phyloP scores from a whole-genome alignment of 2,888 invertebrate genomes.

The Cephus sareptanus region DNA sequence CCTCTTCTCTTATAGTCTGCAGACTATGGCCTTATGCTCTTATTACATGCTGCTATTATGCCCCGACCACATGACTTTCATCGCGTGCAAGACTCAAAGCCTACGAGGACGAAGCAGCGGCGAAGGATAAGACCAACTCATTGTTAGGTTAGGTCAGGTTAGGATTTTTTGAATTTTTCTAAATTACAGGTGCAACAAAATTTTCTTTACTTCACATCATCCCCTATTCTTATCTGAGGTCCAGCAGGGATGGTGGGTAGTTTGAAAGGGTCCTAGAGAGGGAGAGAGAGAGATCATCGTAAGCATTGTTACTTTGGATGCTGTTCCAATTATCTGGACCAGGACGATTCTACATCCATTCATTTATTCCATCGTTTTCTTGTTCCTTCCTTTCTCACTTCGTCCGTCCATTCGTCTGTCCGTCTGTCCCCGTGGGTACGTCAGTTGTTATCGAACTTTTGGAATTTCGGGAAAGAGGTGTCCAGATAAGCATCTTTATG shows the following conservation, averaged over 20 bases:
- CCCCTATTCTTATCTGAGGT: not conserved
- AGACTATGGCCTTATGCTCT: conserved; percentile 35
- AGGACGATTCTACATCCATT: not conserved
- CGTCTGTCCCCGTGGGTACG: not conserved
- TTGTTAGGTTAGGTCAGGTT: not conserved
- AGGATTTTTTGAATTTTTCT: not conserved
- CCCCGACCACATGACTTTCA: not conserved
- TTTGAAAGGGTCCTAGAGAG: not conserved
- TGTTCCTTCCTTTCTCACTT: not conserved
- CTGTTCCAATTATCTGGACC: not conserved
- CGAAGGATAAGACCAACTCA: not conserved
- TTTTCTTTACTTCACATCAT: not conserved
- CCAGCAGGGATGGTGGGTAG: not conserved
- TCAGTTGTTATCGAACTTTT: conserved; percentile 23
- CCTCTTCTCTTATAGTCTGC: conserved; percentile 15
- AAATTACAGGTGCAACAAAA: not conserved
- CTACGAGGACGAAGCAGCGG: not conserved
- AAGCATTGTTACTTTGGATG: not conserved
- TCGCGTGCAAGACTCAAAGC: not conserved
- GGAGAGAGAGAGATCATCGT: not conserved
- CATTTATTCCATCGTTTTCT: not conserved
- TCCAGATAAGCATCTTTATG: conserved; percentile 49
- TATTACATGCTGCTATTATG: conserved; percentile 47
- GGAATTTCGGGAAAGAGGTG: conserved; percentile 17
- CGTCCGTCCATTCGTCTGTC: not conserved